phyloP scores from a whole-genome alignment of 2,797 vertebrate genomes.

The Coccyzus lansbergi region DNA sequence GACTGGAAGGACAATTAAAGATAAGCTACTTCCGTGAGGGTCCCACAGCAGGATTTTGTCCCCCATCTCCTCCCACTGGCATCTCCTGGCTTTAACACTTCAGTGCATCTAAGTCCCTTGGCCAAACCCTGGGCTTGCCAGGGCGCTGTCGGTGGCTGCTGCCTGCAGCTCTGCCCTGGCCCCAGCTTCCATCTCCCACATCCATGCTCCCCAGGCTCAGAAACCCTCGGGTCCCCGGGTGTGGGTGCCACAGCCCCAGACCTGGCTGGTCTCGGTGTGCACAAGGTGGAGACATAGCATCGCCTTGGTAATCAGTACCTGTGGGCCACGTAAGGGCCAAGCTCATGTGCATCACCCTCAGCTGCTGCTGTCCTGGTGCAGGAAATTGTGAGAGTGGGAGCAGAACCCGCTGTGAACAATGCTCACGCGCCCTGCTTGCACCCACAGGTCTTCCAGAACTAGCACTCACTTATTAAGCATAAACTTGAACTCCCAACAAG shows the following conservation, averaged over 20 bases:
- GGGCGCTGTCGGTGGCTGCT: neutral
- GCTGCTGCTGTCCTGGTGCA: neutral
- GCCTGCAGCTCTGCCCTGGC: neutral
- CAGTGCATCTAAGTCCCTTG: accelerated
- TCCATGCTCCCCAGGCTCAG: neutral
- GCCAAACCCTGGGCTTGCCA: neutral
- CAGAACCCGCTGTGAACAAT: accelerated
- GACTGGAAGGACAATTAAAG: neutral
- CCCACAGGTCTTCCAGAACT: neutral
- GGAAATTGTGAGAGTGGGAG: neutral
- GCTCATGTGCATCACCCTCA: neutral
- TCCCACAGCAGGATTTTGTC: neutral
- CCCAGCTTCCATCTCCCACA: accelerated
- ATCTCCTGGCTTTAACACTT: neutral
- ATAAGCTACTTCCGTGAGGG: neutral
- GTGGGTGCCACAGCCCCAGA: neutral
- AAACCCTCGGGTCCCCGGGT: neutral
- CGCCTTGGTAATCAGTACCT: neutral
- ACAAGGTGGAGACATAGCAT: neutral
- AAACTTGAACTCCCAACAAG: neutral
- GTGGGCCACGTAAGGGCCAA: neutral
- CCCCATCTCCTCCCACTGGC: neutral
- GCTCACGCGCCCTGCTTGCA: neutral
- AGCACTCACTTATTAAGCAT: neutral
- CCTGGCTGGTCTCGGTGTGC: neutral